These are phyloP conservation scores for Porites lutea DNA, from an alignment of 64 coral and sea anemone genomes.

Conservation along the genomic window DNA sequence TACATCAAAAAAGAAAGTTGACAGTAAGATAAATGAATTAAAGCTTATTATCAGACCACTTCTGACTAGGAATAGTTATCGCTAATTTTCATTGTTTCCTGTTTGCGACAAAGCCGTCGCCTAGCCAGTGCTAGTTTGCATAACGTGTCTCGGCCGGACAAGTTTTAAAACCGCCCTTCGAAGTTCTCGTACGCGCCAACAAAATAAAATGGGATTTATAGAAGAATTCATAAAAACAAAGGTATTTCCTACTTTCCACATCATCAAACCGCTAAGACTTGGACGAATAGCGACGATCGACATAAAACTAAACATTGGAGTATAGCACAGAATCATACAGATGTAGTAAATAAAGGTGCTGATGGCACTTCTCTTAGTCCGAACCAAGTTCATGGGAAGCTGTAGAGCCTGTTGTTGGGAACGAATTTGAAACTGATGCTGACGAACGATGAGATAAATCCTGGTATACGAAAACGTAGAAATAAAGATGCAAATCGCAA, in stretches of 20 bases:
- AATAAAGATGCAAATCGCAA: background rate
- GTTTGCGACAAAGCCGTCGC: too few relatives aligned
- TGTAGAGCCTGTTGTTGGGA: background rate
- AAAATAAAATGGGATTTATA: conserved; percentile 14
- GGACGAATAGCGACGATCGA: background rate
- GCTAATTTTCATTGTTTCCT: too few relatives aligned
- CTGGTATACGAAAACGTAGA: background rate
- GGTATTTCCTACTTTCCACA: background rate
- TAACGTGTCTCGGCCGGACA: too few relatives aligned
- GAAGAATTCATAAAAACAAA: conserved; percentile 9
- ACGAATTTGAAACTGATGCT: conserved; percentile 13
- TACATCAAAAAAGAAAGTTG: too few relatives aligned
- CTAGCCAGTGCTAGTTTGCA: background rate
- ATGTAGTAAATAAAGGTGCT: conserved; percentile 38
- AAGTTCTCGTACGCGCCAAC: background rate
- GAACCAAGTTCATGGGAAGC: background rate
- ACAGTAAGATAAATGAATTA: too few relatives aligned
- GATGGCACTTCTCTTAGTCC: conserved; percentile 1
- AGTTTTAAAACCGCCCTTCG: background rate
- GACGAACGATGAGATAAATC: background rate
- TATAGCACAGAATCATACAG: conserved; percentile 5
- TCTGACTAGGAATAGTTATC: too few relatives aligned
- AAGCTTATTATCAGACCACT: too few relatives aligned
- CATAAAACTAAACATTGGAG: background rate
- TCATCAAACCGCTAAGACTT: background rate